These are phyloP conservation scores for Drosophila auraria DNA, from an alignment of 1,140 invertebrate species.

Conservation along the genomic window DNA sequence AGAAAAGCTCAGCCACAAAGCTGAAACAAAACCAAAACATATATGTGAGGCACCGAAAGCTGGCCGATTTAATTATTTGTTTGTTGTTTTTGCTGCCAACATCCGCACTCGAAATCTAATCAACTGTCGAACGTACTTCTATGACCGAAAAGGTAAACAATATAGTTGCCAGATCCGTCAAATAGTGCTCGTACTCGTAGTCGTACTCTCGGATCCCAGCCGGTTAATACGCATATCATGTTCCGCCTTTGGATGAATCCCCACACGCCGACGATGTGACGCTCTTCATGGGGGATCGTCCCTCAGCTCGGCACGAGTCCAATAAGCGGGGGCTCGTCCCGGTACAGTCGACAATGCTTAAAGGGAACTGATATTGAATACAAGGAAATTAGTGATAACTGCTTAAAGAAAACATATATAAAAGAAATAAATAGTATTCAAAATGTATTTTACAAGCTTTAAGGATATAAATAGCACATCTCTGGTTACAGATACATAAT, in stretches of 20 bases:
- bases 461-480: neutral
- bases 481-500: neutral
- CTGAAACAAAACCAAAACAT: slow-evolving; percentile 24
- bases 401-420: too few species aligned
- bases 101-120: slow-evolving; percentile 67
- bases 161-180: slow-evolving; percentile 33
- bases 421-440: too few species aligned
- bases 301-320: too few species aligned
- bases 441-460: neutral
- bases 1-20: slow-evolving; percentile 44
- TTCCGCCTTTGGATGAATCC: neutral
- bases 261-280: neutral
- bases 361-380: too few species aligned
- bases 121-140: slow-evolving; percentile 36
- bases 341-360: slow-evolving; percentile 6
- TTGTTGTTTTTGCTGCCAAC: slow-evolving; percentile 36
- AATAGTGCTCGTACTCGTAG: neutral
- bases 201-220: neutral
- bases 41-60: slow-evolving; percentile 36
- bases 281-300: slow-evolving; percentile 7
- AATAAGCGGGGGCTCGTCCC: slow-evolving; percentile 20
- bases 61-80: slow-evolving; percentile 26
- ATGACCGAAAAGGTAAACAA: slow-evolving; percentile 29
- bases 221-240: slow-evolving; percentile 9
- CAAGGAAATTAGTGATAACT: neutral